These are phyloP conservation scores for Parazoanthus swiftii DNA, from an alignment of 92 coral and sea anemone species.

Conservation along the genomic window DNA sequence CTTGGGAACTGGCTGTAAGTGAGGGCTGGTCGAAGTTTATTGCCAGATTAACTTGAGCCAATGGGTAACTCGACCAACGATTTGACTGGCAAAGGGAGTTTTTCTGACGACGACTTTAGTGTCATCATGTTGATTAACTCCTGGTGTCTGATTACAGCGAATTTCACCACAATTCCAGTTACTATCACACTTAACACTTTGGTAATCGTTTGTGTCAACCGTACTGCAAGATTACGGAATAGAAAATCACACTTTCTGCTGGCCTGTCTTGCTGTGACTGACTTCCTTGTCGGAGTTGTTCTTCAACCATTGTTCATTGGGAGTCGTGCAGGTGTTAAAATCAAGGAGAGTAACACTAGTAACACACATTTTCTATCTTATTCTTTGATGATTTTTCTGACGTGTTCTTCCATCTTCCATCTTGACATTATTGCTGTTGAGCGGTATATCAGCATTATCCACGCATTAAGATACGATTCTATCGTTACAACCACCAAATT, in stretches of 20 bases:
- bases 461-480: not conserved
- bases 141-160: not conserved
- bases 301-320: not conserved
- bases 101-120: too few relatives aligned
- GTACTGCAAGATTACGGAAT: not conserved
- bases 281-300: not conserved
- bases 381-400: not conserved
- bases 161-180: not conserved
- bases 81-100: too few relatives aligned
- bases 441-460: not conserved
- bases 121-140: not conserved
- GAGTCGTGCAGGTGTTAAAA: not conserved
- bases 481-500: not conserved
- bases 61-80: too few relatives aligned
- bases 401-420: not conserved
- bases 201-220: not conserved
- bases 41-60: too few relatives aligned
- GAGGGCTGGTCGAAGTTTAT: too few relatives aligned
- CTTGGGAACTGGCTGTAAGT: too few relatives aligned
- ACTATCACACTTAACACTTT: not conserved
- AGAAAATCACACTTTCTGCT: not conserved
- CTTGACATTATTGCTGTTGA: not conserved
- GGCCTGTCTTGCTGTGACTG: conserved; percentile 6
- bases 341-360: not conserved
- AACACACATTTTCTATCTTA: too few relatives aligned